phyloP scores from a whole-genome alignment of 2,888 invertebrate species.

The Nebria salina region DNA sequence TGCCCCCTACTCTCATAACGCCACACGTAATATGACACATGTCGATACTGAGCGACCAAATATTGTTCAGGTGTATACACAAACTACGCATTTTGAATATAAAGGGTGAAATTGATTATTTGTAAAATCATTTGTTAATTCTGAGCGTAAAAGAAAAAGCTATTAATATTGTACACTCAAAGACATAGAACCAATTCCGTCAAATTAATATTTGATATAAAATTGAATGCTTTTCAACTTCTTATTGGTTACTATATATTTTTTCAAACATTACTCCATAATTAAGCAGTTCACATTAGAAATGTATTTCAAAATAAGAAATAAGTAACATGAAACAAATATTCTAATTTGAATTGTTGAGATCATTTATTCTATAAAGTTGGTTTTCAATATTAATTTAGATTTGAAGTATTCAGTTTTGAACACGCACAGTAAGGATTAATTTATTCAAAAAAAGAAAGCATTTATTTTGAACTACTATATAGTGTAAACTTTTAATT shows the following conservation, averaged over 20 bases:
- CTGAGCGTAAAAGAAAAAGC: background rate
- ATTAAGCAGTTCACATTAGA: background rate
- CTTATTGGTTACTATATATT: too few species aligned
- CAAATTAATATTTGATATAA: background rate
- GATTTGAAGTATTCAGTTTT: background rate
- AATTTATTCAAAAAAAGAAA: too few species aligned
- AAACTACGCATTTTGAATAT: background rate
- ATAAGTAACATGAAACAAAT: background rate
- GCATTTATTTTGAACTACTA: too few species aligned
- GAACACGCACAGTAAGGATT: background rate
- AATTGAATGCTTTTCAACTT: too few species aligned
- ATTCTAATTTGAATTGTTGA: too few species aligned
- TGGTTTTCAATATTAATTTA: background rate
- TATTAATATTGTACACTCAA: background rate
- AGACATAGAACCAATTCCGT: background rate
- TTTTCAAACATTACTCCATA: background rate
- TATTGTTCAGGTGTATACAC: background rate
- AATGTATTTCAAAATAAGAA: background rate
- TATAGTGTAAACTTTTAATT: too few species aligned
- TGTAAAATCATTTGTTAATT: background rate
- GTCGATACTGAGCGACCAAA: background rate
- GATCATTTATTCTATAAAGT: too few species aligned
- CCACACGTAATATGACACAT: background rate
- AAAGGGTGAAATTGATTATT: conserved; percentile 1
- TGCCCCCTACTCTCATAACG: background rate